Percentiles rank a stretch among this genome's conserved stretches.
Conservation (phyloP, 92 coral and sea anemone genomes). For the Paramuricea clavata region DNA sequence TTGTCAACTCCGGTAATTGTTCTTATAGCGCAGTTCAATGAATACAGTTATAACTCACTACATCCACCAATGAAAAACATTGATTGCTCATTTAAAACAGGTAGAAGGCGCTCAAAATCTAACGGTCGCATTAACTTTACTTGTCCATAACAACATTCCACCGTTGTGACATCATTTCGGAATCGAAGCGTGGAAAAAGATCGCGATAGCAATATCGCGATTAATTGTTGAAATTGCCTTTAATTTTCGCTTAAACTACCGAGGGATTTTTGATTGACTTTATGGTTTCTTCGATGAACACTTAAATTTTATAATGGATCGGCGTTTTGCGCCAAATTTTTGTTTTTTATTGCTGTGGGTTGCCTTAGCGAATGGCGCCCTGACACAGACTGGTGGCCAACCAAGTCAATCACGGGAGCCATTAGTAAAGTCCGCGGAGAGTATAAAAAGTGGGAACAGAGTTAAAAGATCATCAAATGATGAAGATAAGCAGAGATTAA, state of each 20-base stretch:
- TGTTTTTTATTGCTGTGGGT: not conserved
- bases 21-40: slow-evolving; percentile 38
- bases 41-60: slow-evolving; percentile 7
- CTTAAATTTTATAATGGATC: slow-evolving; percentile 16
- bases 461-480: slow-evolving; percentile 8
- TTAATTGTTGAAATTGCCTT: not conserved
- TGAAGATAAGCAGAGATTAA: not conserved
- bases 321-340: slow-evolving; percentile 45
- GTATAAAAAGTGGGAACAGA: not conserved
- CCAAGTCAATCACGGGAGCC: not conserved
- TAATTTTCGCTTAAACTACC: not conserved
- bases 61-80: slow-evolving; percentile 14
- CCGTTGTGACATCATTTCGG: slow-evolving; percentile 21
- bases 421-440: not conserved
- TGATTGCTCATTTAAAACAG: slow-evolving; percentile 8
- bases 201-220: not conserved
- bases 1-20: not conserved
- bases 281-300: slow-evolving; percentile 13
- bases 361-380: not conserved
- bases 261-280: not conserved
- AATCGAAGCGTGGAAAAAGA: not conserved
- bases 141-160: slow-evolving; percentile 22
- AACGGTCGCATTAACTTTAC: slow-evolving; percentile 23
- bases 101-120: not conserved
- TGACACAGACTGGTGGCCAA: slow-evolving; percentile 23